Base-by-base conservation (phyloP, 2,797 vertebrate species). In the Sebastes miniatus region DNA sequence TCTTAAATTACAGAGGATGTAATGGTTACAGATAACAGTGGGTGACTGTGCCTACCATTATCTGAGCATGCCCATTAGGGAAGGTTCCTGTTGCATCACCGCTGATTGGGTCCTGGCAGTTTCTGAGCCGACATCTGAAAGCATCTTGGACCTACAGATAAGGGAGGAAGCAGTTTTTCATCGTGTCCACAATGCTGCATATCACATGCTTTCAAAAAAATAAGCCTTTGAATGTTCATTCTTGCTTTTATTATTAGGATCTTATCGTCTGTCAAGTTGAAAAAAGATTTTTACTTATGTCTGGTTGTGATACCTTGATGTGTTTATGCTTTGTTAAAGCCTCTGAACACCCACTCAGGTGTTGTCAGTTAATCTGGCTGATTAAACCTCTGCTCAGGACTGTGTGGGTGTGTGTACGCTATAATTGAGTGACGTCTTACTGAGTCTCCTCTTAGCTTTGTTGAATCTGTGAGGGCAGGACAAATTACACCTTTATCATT, bases 1-100 rank as follows among this genome's bases (percentile, higher is more conserved):
- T 65, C 61, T 89, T 59, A 91, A 88, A 90, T 89, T 79, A 82
- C 29, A 87, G 70, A 77, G 75, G 63, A 66, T 80, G 70, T 80
- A 77, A 84, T 69, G 69, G 80, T 50, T 64, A 27, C 66, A 82
- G 77, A 90, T 84, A 85, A 84, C 39, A 75, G 74, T 12, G 68
- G 58, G 72, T 72, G 61, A 78, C 80, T 62, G 50, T 20, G 36
- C 97, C 96, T 96, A 99, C 99, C 99, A 99, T 99, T 89, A 99
- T 99, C 95, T 99, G 99, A 84, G 98, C 99, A 86, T 99, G 99
- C 47, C 99, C 98, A 27, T 99, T 99, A 91, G 98, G 99, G 94
- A 99, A 99, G 79, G 98, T 99, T 92, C 99, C 98, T 62, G 98
- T 98, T 79, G 98, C 97, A 87, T 99, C 99, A 85, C 96, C 97